Evolutionary conservation across 2,888 invertebrate species (phyloP).

Genomic region (Euproctis similis): DNA sequence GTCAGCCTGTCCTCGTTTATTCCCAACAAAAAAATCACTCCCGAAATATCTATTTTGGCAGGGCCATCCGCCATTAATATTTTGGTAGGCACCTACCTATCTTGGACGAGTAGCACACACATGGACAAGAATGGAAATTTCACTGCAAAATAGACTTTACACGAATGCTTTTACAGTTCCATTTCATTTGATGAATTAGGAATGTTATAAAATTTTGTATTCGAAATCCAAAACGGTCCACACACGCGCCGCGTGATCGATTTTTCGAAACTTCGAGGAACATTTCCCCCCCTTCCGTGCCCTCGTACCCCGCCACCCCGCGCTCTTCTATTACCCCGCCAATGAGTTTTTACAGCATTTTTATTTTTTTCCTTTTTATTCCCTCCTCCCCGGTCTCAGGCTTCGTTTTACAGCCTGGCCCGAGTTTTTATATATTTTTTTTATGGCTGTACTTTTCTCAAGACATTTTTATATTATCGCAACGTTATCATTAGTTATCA

Average conservation of each 20-base stretch:
- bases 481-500: no score
- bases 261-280: slow-evolving; percentile 51
- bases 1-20: slow-evolving; percentile 6
- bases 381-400: slow-evolving; percentile 35
- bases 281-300: slow-evolving; percentile 8
- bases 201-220: slow-evolving; percentile 35
- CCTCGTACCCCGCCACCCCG: slow-evolving; percentile 18
- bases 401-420: slow-evolving; percentile 38
- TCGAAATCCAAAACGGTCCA: slow-evolving; percentile 58
- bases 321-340: slow-evolving; percentile 41
- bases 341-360: slow-evolving; percentile 46
- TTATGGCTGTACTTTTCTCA: slow-evolving; percentile 22
- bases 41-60: slow-evolving; percentile 48
- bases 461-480: slow-evolving; percentile 27
- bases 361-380: slow-evolving; percentile 52
- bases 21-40: slow-evolving; percentile 17
- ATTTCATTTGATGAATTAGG: slow-evolving; percentile 12
- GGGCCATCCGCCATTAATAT: slow-evolving; percentile 43
- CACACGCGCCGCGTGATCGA: slow-evolving; percentile 67
- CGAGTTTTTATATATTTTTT: slow-evolving; percentile 26
- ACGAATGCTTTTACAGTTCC: no score
- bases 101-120: slow-evolving; percentile 31
- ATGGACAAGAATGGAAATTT: slow-evolving; percentile 6
- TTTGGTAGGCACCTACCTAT: slow-evolving; percentile 46
- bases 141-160: slow-evolving; percentile 20